Base-by-base conservation (phyloP, 92 coral and sea anemone species). In the Paragorgia papillata region DNA sequence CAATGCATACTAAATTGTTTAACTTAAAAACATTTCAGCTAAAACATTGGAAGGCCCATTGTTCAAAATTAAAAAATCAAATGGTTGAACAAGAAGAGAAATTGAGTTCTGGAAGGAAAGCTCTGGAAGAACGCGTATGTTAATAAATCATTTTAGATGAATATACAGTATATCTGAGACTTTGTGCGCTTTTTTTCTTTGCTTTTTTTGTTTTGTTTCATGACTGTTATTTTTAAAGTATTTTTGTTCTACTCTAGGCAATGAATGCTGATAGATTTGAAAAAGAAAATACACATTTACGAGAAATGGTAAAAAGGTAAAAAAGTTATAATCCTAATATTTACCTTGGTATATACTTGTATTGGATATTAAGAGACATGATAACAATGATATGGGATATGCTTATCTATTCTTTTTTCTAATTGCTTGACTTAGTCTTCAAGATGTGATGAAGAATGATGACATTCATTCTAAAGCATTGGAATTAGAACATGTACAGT, bases 381-480 rank as follows among this genome's bases (percentile, higher is more conserved):
- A n/a, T n/a, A n/a, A n/a, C n/a, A n/a, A n/a, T n/a, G n/a, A n/a
- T n/a, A n/a, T n/a, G n/a, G n/a, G n/a, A n/a, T n/a, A n/a, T n/a
- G n/a, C n/a, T 27, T 55, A 55, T 21, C 25, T 25, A 58, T 8
- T 58, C n/a, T 7, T 15, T 7, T 2, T 46, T 46, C n/a, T n/a
- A n/a, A n/a, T n/a, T n/a, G n/a, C n/a, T n/a, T n/a, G n/a, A 37
- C 28, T 24, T 53, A 71, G 78, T 33, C 63, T 71, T 53, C 78
- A 71, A 51, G 78, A 71, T 18, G 32, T 37, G 51, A 71, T 71
- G 78, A 71, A 71, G 39, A 71, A 71, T 26, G 78, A 71, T 71
- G 78, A 71, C 22, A 71, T 71, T 35, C 78, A 71, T 71, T 69
- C 78, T 26, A 71, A 71, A 71, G 51, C 78, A 21, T 15, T 71